Evolutionary conservation across 2,888 invertebrate genomes (phyloP), one percentile per base, ranked within the genome.

Genomic region (Azorinus chamasolen): DNA sequence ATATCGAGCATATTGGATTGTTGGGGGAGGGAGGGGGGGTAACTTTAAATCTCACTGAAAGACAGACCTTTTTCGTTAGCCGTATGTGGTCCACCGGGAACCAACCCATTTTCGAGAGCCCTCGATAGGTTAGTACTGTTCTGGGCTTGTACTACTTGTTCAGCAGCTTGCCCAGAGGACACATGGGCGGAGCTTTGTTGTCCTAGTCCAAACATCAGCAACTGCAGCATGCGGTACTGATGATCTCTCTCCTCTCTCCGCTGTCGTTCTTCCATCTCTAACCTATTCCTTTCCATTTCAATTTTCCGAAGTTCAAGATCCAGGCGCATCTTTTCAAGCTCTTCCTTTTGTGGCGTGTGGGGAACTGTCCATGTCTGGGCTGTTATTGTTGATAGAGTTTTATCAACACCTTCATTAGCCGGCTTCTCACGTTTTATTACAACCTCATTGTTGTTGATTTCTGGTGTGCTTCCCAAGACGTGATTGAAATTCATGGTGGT

Each of bases 1-100:
- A n/a, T n/a, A n/a, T n/a, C n/a, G n/a, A n/a, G n/a, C n/a, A n/a
- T n/a, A n/a, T n/a, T n/a, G n/a, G n/a, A n/a, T n/a, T n/a, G n/a
- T n/a, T n/a, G n/a, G n/a, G n/a, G n/a, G n/a, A n/a, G n/a, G n/a
- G n/a, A n/a, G n/a, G n/a, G n/a, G n/a, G n/a, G n/a, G n/a, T n/a
- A n/a, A n/a, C n/a, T 32, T 46, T 27, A 80, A 5, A 80, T 59
- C 43, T 80, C 80, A 51, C 63, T 80, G 37, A 80, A 80, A 3
- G 80, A 80, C 20, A 80, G 58, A n/a, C 80, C 80, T 37, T 80
- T 80, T 39, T 80, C 80, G 39, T 80, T 80, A 12, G 69, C 80
- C n/a, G 54, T 66, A 24, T 77, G 73, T 6, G 59, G 46, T 2
- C 80, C 76, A 2, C 80, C 80, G 3, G 80, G 80, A n/a, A 80